These are phyloP conservation scores for Chloropsis cyanopogon DNA, from an alignment of 2,113 vertebrate genomes.

Conservation along the genomic window DNA sequence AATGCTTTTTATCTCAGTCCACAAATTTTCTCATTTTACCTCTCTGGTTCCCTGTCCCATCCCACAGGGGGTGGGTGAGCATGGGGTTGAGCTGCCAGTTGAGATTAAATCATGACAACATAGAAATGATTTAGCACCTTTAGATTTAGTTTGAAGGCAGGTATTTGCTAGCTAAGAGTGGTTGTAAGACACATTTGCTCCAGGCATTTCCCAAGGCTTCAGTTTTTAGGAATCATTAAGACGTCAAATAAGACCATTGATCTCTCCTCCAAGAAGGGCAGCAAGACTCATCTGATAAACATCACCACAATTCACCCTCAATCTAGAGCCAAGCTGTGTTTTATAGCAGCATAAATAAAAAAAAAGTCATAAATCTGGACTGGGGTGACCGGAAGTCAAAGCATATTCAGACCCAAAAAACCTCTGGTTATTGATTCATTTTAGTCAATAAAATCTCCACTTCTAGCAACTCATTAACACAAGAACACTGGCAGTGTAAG, in stretches of 20 bases:
- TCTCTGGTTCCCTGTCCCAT: not conserved
- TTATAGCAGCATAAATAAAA: not conserved
- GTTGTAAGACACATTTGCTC: not conserved
- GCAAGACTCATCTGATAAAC: not conserved
- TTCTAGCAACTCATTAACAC: not conserved
- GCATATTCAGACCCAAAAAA: not conserved
- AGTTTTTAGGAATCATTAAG: not conserved
- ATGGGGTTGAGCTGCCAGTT: not conserved
- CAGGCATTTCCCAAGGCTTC: not conserved
- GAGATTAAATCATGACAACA: not conserved
- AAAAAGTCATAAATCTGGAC: not conserved
- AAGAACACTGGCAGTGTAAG: not conserved
- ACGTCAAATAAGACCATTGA: not conserved
- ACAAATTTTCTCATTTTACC: not conserved
- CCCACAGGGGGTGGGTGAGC: no score
- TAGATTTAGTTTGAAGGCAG: not conserved
- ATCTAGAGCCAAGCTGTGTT: not conserved
- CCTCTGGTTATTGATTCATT: not conserved
- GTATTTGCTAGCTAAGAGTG: not conserved
- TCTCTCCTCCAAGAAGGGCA: not conserved
- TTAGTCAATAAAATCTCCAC: not conserved
- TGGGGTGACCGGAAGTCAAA: not conserved
- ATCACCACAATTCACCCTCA: not conserved
- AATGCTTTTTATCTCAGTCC: not conserved
- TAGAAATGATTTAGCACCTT: not conserved